These are phyloP conservation scores for Uria lomvia DNA, from an alignment of 2,113 vertebrate genomes.

Conservation along the genomic window DNA sequence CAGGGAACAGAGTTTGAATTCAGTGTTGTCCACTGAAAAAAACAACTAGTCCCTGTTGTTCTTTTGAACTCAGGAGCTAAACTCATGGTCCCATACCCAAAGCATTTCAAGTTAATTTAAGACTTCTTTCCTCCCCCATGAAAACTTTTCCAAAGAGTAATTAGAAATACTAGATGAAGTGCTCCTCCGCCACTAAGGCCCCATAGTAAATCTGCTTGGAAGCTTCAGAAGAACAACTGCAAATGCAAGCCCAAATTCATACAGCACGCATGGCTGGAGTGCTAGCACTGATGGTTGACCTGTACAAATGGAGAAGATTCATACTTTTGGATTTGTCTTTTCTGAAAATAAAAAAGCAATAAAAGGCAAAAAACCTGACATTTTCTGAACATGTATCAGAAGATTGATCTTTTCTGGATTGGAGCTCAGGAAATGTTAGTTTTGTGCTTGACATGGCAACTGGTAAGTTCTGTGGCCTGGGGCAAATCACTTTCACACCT, in stretches of 20 bases:
- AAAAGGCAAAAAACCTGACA: not conserved
- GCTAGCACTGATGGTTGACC: not conserved
- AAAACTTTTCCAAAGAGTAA: not conserved
- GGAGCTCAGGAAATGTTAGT: not conserved
- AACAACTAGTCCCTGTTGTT: not conserved
- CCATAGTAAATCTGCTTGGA: not conserved
- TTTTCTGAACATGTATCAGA: not conserved
- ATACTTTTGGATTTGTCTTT: not conserved
- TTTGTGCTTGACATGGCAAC: not conserved
- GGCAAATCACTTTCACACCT: not conserved
- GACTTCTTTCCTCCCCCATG: not conserved
- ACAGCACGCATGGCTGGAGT: not conserved
- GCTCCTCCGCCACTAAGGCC: not conserved
- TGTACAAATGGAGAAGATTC: not conserved
- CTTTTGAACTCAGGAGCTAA: not conserved
- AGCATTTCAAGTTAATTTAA: not conserved
- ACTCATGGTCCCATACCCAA: not conserved
- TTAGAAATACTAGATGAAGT: not conserved
- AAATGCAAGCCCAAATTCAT: not conserved
- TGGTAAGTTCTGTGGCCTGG: not conserved
- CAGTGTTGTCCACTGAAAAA: not conserved
- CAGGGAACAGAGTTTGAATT: not conserved
- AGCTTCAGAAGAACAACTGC: not conserved
- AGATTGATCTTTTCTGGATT: not conserved
- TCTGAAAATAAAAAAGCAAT: not conserved